phyloP scores from a whole-genome alignment of 2,797 vertebrate species.

The Aselliscus stoliczkanus region DNA sequence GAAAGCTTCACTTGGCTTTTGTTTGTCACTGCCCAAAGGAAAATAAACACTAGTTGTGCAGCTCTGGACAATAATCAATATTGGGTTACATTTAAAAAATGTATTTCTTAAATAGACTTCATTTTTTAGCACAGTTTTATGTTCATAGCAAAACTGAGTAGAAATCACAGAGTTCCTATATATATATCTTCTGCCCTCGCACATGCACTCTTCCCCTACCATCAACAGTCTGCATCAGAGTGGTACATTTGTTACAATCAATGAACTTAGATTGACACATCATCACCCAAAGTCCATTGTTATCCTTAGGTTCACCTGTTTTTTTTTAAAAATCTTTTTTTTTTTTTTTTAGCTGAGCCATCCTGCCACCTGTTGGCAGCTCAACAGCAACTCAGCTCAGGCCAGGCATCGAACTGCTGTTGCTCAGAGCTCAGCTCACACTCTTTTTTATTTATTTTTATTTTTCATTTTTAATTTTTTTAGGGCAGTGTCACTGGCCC shows the following conservation, averaged over 20 bases:
- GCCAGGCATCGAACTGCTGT: too few relatives aligned
- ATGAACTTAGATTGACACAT: background rate
- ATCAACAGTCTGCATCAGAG: background rate
- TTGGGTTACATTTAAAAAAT: background rate
- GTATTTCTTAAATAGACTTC: background rate
- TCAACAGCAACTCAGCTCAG: too few relatives aligned
- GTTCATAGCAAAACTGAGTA: background rate
- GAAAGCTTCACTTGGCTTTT: background rate
- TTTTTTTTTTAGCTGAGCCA: too few relatives aligned
- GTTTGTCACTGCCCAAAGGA: background rate
- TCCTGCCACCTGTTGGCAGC: too few relatives aligned
- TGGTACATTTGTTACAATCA: background rate
- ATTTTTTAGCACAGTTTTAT: constrained; percentile 16
- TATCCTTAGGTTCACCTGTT: background rate
- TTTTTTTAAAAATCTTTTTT: too few relatives aligned
- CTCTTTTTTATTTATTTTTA: too few relatives aligned
- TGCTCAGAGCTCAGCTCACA: too few relatives aligned
- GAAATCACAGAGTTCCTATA: background rate
- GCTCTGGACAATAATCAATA: background rate
- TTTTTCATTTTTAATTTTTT: too few relatives aligned
- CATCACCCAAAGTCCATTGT: background rate
- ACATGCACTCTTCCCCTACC: background rate
- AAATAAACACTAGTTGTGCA: background rate
- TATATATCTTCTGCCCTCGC: background rate
- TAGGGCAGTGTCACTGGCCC: too few relatives aligned